Evolutionary conservation across 1,140 invertebrate genomes (phyloP).

Genomic region (Drosophila punjabiensis): DNA sequence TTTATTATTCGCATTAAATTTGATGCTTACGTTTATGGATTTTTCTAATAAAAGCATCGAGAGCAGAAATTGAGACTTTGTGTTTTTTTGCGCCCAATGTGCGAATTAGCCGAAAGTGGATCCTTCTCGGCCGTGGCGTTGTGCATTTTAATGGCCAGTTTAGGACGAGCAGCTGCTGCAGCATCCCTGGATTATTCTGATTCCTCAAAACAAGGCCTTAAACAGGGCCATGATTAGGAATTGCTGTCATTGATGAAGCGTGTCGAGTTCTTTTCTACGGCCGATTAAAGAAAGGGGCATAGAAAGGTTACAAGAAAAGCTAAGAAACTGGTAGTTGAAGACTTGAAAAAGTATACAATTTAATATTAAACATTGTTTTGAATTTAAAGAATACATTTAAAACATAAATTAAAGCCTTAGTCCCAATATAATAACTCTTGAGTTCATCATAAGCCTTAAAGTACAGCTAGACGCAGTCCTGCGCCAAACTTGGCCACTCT

Average conservation of each 20-base stretch:
- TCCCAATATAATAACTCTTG: too few species aligned
- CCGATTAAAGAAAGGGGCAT: not conserved
- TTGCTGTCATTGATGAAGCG: conserved; percentile 30
- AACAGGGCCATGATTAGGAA: conserved; percentile 43
- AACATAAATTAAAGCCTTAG: not conserved
- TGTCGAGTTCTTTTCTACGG: not conserved
- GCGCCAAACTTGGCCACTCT: not conserved
- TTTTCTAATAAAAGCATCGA: conserved; percentile 69
- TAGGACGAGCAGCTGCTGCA: conserved; percentile 45
- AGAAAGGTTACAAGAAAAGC: not conserved
- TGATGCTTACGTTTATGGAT: conserved; percentile 76
- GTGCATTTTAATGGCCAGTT: conserved; percentile 77
- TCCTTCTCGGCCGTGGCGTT: conserved; percentile 40
- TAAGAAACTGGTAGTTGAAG: not conserved
- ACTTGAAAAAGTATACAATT: not conserved
- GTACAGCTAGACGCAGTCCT: too few species aligned
- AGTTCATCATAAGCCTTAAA: not conserved
- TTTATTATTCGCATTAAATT: conserved; percentile 81
- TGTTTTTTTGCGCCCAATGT: conserved; percentile 25
- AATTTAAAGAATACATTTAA: not conserved
- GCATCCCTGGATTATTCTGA: conserved; percentile 14
- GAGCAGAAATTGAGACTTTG: conserved; percentile 76
- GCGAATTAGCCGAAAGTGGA: conserved; percentile 73
- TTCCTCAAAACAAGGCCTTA: conserved; percentile 8
- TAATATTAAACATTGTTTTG: not conserved